A percentile compares a stretch with the other conserved stretches of the same genome.
Conservation (phyloP, 2,113 vertebrate genomes). For the Myrmecobius fasciatus region DNA sequence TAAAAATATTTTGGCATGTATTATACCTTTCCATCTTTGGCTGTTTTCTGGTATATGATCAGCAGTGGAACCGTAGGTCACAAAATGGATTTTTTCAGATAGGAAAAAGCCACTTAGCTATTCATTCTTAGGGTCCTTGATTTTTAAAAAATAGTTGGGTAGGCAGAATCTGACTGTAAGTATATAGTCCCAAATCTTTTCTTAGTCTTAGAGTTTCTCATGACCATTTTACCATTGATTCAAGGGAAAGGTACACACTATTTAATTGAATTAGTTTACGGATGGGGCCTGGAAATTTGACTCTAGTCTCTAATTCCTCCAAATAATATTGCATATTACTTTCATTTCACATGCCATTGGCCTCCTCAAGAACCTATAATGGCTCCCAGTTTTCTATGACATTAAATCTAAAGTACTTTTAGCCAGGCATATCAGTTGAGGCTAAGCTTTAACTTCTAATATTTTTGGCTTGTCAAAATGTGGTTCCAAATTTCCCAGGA, state of each 20-base stretch:
- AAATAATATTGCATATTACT: background rate
- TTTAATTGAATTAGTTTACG: background rate
- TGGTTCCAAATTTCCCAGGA: background rate
- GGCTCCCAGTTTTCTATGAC: background rate
- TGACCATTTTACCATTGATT: background rate
- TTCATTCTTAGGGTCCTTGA: background rate
- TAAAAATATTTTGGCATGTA: background rate
- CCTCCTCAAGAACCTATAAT: background rate
- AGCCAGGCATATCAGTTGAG: background rate
- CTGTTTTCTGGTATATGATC: background rate
- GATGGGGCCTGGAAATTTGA: background rate
- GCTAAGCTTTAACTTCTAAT: background rate
- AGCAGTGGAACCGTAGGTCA: background rate
- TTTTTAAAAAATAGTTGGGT: background rate
- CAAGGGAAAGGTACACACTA: background rate
- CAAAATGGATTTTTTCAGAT: background rate
- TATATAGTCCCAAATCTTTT: background rate
- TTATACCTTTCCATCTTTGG: background rate
- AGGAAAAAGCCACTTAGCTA: background rate
- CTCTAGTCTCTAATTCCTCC: background rate
- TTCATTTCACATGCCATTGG: background rate
- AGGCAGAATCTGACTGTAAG: background rate
- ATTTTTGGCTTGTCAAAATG: background rate
- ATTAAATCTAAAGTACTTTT: background rate
- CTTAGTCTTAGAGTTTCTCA: background rate